Base-by-base conservation (phyloP, 1,140 invertebrate species). In the Calycopis cecrops region DNA sequence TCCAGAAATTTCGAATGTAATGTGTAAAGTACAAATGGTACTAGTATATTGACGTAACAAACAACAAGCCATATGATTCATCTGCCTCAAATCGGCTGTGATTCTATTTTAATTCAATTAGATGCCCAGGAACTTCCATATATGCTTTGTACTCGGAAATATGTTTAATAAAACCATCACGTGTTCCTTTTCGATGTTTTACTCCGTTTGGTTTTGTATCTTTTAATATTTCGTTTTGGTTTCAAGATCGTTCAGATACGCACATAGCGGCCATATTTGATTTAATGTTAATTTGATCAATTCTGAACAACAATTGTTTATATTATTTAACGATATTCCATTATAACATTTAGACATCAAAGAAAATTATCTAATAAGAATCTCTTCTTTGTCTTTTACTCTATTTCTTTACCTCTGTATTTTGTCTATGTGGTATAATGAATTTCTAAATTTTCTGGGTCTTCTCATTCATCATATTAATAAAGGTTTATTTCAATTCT, bases 31-130 rank as follows among this genome's bases (percentile, higher is more conserved):
- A 60, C 54, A 60, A 57, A 57, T 53, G 52, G 52, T 55, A 61
- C 57, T 69, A 62, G 62, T 18, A 65, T 53, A 73, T 68, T 72
- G 73, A 75, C 65, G 64, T 67, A 79, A 71, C 57, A 48, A 62
- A 71, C 63, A 71, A 69, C 60, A 61, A 28, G 21, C 2, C 21
- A 28, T 28, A 73, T 84, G 78, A 81, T 78, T 84, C 80, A 81
- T 81, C 73, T 74, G 37, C 51, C 57, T 67, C 71, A 73, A 78
- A 79, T 79, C 68, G 67, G 70, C 69, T 65, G 70, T 68, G 71
- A 81, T 73, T 76, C 73, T 79, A 80, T 80, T 80, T 81, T 76
- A 74, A 84, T 78, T 81, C 75, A 81, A 84, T 81, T 84, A 81
- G 69, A 69, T 75, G 75, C 67, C 66, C 67, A 78, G 75, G 73